Evolutionary conservation across 64 coral and sea anemone species (phyloP).

Genomic region (Montipora capricornis): DNA sequence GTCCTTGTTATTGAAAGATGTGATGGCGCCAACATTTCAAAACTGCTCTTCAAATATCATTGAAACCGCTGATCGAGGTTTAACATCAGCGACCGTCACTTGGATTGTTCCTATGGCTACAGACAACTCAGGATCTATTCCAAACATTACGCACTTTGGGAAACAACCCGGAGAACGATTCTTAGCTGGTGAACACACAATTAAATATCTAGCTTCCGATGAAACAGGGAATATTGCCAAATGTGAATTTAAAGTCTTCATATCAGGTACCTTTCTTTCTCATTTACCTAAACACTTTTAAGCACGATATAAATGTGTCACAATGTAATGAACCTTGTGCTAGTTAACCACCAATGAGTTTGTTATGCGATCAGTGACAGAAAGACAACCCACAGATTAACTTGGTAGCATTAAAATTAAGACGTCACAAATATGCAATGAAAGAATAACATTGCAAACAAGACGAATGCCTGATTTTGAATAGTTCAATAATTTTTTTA

Average conservation of each 20-base stretch:
- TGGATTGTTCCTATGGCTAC: slow-evolving; percentile 24
- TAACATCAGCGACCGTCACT: neutral
- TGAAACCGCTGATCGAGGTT: slow-evolving; percentile 15
- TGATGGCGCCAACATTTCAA: neutral
- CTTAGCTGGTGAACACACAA: slow-evolving; percentile 28
- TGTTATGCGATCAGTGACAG: too few species aligned
- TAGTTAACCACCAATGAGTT: too few species aligned
- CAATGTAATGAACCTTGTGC: too few species aligned
- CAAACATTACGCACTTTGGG: slow-evolving; percentile 37
- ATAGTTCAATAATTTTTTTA: too few species aligned
- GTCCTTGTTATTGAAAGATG: neutral
- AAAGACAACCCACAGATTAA: too few species aligned
- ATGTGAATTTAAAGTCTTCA: slow-evolving; percentile 40
- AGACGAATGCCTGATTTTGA: too few species aligned
- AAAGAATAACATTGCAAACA: too few species aligned
- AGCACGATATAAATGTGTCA: too few species aligned
- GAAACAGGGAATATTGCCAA: slow-evolving; percentile 17
- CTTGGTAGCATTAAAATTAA: too few species aligned
- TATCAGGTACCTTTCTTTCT: slow-evolving; percentile 7
- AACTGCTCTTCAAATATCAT: slow-evolving; percentile 42
- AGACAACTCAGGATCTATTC: slow-evolving; percentile 56
- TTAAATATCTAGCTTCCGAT: slow-evolving; percentile 45
- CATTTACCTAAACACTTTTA: too few species aligned
- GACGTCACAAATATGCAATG: too few species aligned
- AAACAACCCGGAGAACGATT: slow-evolving; percentile 33